Evolutionary conservation across 2,888 invertebrate species (phyloP), one percentile per base, ranked within the genome.

Genomic region (Ophioninae sp.): DNA sequence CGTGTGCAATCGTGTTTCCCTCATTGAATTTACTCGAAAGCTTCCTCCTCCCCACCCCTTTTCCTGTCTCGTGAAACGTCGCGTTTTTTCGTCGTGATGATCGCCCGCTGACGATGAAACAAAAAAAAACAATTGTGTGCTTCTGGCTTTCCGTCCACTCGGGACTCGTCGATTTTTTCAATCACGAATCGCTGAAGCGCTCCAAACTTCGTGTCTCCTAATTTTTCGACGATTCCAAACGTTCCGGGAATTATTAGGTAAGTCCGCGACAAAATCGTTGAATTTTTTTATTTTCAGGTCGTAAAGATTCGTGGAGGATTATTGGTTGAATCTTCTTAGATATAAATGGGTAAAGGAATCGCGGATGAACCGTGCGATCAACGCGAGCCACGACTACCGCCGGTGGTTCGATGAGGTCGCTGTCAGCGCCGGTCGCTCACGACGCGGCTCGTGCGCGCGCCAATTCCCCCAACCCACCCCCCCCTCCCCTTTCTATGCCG

Each of bases 341-440:
- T 2, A 30, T 30, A 30, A 30, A 22, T 20, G 37, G 69, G 56
- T 8, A 17, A 56, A 13, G 23, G 51, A 71, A n/a, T 71, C 37
- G 37, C 30, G 37, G 10, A 64, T 59, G 67, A 51, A 23, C 51
- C 39, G 58, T 30, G 44, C 59, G 64, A 69, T 81, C 80, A 30
- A 81, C 69, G 74, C 81, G 77, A 83, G 51, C 13, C 13, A 5
- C 51, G 39, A 74, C 78, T 64, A 69, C 69, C 77, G 73, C 69
- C 78, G 73, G 73, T 58, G 63, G 67, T 65, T 17, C 44, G 77
- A 61, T 73, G 51, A 71, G 69, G 69, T 69, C 69, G 77, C 69
- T 78, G 72, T 69, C 59, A 44, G 79, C 64, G 71, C 73, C 73
- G 73, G 67, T 44, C 72, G 61, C 67, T 44, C 73, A 41, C 56